Evolutionary conservation across 2,888 invertebrate genomes (phyloP).

Genomic region (Polylopha cassiicola): DNA sequence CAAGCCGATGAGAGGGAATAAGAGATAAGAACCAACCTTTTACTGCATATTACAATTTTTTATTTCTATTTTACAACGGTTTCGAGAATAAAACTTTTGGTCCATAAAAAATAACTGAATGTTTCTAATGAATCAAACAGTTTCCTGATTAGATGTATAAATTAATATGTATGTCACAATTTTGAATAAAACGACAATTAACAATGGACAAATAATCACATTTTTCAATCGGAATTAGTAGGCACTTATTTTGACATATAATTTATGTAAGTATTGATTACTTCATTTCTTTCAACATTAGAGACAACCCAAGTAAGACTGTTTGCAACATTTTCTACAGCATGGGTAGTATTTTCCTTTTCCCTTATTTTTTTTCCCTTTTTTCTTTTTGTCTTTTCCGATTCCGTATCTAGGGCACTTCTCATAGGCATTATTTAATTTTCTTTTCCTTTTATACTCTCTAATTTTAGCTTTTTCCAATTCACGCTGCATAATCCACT

Average conservation of each 20-base stretch:
- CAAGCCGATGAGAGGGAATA: constrained; percentile 19
- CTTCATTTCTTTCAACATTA: constrained; percentile 23
- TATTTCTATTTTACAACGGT: too few relatives aligned
- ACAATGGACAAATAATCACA: too few relatives aligned
- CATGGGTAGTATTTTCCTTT: constrained; percentile 35
- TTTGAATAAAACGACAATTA: too few relatives aligned
- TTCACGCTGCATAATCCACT: too few relatives aligned
- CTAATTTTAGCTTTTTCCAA: too few relatives aligned
- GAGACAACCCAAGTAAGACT: constrained; percentile 50
- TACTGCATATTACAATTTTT: too few relatives aligned
- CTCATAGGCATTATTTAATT: constrained; percentile 19
- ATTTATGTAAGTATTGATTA: constrained; percentile 12
- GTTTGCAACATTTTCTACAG: constrained; percentile 57
- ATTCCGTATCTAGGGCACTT: constrained; percentile 29
- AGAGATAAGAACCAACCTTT: constrained; percentile 7
- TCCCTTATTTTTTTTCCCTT: not conserved
- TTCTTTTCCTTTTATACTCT: constrained; percentile 4
- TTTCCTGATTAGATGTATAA: too few relatives aligned
- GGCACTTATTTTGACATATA: too few relatives aligned
- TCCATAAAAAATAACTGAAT: too few relatives aligned
- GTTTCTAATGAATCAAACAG: too few relatives aligned
- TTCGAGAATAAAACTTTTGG: too few relatives aligned
- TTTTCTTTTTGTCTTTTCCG: constrained; percentile 2
- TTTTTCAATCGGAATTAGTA: constrained; percentile 4
- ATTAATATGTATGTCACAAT: too few relatives aligned